Base-by-base conservation (phyloP, 2,888 invertebrate genomes). In the Plutella xylostella region DNA sequence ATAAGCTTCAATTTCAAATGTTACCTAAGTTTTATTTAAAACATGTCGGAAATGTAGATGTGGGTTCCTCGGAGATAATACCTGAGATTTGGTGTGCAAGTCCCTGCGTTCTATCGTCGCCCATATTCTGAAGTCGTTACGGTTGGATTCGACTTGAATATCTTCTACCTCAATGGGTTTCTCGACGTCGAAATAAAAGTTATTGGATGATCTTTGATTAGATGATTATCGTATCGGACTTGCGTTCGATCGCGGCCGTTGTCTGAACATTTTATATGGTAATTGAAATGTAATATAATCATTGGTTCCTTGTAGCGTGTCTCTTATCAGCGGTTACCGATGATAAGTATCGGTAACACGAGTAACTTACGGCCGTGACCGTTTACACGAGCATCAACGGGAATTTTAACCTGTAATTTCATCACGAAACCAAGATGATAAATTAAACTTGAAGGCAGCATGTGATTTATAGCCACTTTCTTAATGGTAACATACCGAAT, bases 141-240 rank as follows among this genome's bases (percentile, higher is more conserved):
- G 58, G 62, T 52, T 55, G 50, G 50, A 54, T 61, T 60, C 67
- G 48, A 55, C 51, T 58, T 58, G 63, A 30, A 44, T 33, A 43
- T 35, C 45, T 50, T 35, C 43, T 39, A 43, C 22, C 52, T 55
- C 57, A 61, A 70, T 71, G 61, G 64, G 65, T 55, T 56, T 49
- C 58, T 66, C 56, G 61, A 56, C 49, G 58, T 57, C 54, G 53
- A 65, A 74, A 75, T 78, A 72, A 80, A 76, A 76, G 68, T 75
- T 76, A 76, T 79, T 76, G 76, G 77, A 77, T 74, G 77, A 74
- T 79, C 72, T 69, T 63, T 71, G 79, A 80, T 79, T 74, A 83
- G 82, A 85, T 85, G 78, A 85, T 85, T 83, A 82, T 85, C 80
- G 65, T 59, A 61, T 61, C 65, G 65, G 67, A 72, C 66, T 65